Evolutionary conservation across 2,797 vertebrate species (phyloP), one percentile per base, ranked within the genome.

Genomic region (Hylomyscus alleni): DNA sequence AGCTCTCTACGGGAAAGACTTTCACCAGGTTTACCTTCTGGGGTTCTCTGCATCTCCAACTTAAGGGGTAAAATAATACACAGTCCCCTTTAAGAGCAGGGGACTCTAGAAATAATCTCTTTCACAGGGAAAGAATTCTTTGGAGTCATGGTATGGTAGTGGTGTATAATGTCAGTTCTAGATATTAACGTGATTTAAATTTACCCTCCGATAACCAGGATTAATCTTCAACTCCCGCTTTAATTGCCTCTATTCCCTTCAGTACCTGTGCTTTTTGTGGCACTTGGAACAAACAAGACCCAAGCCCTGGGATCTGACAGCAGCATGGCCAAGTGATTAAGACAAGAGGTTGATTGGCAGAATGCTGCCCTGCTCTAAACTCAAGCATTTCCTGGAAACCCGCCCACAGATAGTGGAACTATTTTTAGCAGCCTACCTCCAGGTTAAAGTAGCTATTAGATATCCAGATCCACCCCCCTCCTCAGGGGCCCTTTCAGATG

Each of bases 341-440:
- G 82, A 86, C 60, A 50, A 92, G 76, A 76, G 26, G 80, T 90
- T 80, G 94, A 95, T 93, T 76, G 89, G 65, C 72, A 89, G 75
- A 73, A 50, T 37, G 26, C 67, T 67, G 31, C 72, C 82, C 65
- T 50, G 72, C 84, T 95, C 84, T 17, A 85, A 89, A 96, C 80
- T 17, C 50, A 44, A 95, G 84, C 96, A 95, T 96, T 97, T 96
- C 95, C 95, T 97, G 95, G 96, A 98, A 96, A 65, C 56, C 60
- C 0, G 73, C 97, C 93, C 89, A 89, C 91, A 95, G 95, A 92
- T 52, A 89, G 80, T 72, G 31, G 14, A n/a, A 13, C 94, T 98
- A 94, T 97, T 98, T 97, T 97, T 97, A 98, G 97, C 65, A 95
- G 92, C 69, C 95, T 92, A 96, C 93, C 87, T 96, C 83, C 78